Evolutionary conservation across 2,888 invertebrate species (phyloP).

Genomic region (Nebria salina): DNA sequence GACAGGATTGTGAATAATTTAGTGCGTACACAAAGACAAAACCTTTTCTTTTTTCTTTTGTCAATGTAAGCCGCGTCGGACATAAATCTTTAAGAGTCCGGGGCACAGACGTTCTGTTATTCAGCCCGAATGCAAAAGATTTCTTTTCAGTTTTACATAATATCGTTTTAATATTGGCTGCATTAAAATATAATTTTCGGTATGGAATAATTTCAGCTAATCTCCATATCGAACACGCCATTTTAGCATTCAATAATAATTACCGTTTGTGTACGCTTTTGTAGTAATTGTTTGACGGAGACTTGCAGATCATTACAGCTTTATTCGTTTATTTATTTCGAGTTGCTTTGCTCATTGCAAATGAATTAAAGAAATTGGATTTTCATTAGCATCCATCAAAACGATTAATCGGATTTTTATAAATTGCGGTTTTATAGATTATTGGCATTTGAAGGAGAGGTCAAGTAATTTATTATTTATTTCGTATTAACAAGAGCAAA

Average conservation of each 20-base stretch:
- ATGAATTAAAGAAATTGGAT: constrained; percentile 1
- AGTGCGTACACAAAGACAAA: constrained; percentile 6
- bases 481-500: background rate
- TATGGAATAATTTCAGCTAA: constrained; percentile 37
- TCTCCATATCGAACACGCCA: constrained; percentile 40
- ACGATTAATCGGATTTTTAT: background rate
- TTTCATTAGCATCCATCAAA: background rate
- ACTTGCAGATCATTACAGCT: background rate
- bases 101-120: background rate
- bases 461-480: background rate
- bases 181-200: constrained; percentile 45
- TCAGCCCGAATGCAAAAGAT: background rate
- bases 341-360: background rate
- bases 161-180: constrained; percentile 39
- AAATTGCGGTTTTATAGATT: background rate
- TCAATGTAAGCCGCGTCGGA: constrained; percentile 9
- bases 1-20: background rate
- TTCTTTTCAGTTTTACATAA: constrained; percentile 43
- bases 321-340: constrained; percentile 1
- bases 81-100: constrained; percentile 9
- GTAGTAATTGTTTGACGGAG: background rate
- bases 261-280: constrained; percentile 18
- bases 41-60: constrained; percentile 10
- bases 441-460: background rate
- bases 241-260: constrained; percentile 42